phyloP scores from a whole-genome alignment of 1,140 invertebrate species.

The Gryllus bimaculatus region DNA sequence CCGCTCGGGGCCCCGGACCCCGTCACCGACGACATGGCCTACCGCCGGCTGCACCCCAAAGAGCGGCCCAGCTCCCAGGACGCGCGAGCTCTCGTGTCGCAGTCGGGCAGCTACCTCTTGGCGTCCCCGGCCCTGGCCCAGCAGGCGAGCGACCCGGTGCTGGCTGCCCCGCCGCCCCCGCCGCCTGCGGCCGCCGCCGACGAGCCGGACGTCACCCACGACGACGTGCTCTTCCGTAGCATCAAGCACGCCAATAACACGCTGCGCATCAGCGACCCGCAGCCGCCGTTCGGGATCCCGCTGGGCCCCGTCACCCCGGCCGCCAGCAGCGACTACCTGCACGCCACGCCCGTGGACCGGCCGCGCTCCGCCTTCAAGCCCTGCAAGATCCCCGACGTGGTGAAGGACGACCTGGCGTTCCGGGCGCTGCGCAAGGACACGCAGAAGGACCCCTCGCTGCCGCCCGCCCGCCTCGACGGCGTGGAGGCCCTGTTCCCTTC shows the following conservation, averaged over 20 bases:
- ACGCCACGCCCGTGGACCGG: conserved; percentile 53
- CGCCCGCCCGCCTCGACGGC: conserved; percentile 19
- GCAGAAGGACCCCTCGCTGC: conserved; percentile 34
- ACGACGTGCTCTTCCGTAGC: conserved; percentile 74
- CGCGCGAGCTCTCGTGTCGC: conserved; percentile 45
- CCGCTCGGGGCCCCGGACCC: conserved; percentile 45
- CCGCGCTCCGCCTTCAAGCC: conserved; percentile 50
- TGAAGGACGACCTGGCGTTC: conserved; percentile 60
- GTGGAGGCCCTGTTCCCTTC: not conserved
- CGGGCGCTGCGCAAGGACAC: conserved; percentile 71
- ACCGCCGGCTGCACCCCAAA: conserved; percentile 54
- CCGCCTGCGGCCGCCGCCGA: conserved; percentile 21
- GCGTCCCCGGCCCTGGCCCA: conserved; percentile 45
- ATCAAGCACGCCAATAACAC: conserved; percentile 64
- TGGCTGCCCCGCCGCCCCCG: conserved; percentile 53
- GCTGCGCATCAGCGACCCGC: conserved; percentile 53
- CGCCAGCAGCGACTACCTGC: conserved; percentile 70
- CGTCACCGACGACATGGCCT: conserved; percentile 70
- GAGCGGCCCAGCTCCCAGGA: conserved; percentile 30
- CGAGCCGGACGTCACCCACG: conserved; percentile 69
- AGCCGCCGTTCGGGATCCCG: too few relatives aligned
- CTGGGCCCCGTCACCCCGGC: conserved; percentile 63
- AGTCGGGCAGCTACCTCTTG: conserved; percentile 61
- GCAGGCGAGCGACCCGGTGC: not conserved
- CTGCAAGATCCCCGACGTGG: conserved; percentile 26